Conservation (phyloP, 2,113 vertebrate species). For the Nothocercus nigrocapillus region DNA sequence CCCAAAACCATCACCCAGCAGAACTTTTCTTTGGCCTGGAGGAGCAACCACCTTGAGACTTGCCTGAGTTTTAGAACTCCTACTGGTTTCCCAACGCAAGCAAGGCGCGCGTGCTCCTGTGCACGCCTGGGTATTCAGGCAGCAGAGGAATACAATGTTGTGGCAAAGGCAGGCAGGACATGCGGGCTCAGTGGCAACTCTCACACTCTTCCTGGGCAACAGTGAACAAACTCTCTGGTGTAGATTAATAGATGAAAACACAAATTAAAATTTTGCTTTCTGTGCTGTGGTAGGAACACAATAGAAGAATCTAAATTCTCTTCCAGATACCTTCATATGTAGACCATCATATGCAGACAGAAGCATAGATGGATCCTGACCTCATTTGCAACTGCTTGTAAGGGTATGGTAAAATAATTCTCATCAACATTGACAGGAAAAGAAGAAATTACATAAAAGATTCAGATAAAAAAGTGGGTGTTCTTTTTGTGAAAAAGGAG, state of each 20-base stretch:
- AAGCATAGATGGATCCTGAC: not conserved
- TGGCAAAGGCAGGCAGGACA: not conserved
- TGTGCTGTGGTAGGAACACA: too few relatives aligned
- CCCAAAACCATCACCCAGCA: not conserved
- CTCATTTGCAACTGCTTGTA: not conserved
- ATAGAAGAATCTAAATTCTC: not conserved
- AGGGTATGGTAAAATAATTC: not conserved
- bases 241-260: not conserved
- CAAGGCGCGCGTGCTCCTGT: accelerated
- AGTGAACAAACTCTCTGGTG: not conserved
- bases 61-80: too few relatives aligned
- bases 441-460: not conserved
- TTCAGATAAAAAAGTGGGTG: not conserved
- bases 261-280: not conserved
- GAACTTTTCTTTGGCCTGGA: not conserved
- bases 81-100: not conserved
- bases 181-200: not conserved
- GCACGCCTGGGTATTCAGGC: accelerated
- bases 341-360: not conserved
- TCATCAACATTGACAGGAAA: not conserved
- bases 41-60: not conserved
- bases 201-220: not conserved
- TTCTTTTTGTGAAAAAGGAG: not conserved
- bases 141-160: not conserved
- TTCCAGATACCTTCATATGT: not conserved